Evolutionary conservation across 2,113 vertebrate genomes (phyloP).

Genomic region (Hemibates koningsi): DNA sequence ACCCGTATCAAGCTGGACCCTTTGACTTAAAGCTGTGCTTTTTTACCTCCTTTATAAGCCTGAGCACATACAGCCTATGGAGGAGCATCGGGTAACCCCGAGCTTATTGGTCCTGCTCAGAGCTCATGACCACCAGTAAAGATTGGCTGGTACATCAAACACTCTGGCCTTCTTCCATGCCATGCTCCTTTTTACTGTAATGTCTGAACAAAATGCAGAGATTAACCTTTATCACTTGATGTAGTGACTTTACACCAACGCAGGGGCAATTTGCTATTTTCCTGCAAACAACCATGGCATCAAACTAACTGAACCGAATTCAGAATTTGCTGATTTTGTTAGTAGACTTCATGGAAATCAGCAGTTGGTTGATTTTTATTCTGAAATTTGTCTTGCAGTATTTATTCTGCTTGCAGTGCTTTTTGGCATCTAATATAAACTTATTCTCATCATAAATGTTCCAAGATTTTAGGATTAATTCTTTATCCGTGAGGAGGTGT

Average conservation of each 20-base stretch:
- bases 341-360: not conserved
- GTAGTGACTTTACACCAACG: not conserved
- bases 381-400: fast-evolving
- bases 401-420: not conserved
- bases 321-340: not conserved
- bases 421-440: not conserved
- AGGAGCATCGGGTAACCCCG: not conserved
- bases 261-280: not conserved
- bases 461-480: not conserved
- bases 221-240: not conserved
- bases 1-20: fast-evolving
- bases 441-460: not conserved
- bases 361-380: not conserved
- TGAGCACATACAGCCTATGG: not conserved
- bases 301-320: not conserved
- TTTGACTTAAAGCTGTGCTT: not conserved
- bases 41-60: not conserved
- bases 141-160: not conserved
- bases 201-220: not conserved
- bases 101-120: not conserved
- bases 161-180: not conserved
- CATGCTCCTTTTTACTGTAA: not conserved
- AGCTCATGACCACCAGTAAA: not conserved
- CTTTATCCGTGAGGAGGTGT: not conserved
- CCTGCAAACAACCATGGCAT: not conserved